A percentile compares a stretch with the other conserved stretches of the same genome.
Evolutionary conservation across 2,888 invertebrate species (phyloP).

Genomic region (Zeuzera pyrina): DNA sequence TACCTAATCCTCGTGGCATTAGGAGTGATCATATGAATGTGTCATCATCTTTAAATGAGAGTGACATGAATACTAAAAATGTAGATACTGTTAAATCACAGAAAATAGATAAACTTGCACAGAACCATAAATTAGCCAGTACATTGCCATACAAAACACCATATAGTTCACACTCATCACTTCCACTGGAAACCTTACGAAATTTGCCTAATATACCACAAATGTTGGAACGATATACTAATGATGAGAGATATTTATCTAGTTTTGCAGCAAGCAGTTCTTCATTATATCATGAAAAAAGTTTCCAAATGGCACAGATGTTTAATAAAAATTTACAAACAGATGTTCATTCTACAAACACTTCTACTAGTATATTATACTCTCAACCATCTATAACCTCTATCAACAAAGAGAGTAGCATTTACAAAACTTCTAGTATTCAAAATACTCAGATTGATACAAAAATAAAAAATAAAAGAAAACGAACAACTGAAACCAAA

Average conservation of each 20-base stretch:
- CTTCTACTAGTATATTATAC: slow-evolving; percentile 44
- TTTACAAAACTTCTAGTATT: slow-evolving; percentile 41
- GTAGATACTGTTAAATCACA: slow-evolving; percentile 43
- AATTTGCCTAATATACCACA: slow-evolving; percentile 74
- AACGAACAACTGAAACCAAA: slow-evolving; percentile 44
- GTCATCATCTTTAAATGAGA: slow-evolving; percentile 31
- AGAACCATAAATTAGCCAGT: slow-evolving; percentile 47
- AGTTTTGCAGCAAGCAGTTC: slow-evolving; percentile 46
- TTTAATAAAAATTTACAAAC: slow-evolving; percentile 64
- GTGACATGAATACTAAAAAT: slow-evolving; percentile 36
- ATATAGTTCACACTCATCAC: slow-evolving; percentile 44
- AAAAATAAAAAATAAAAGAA: slow-evolving; percentile 48
- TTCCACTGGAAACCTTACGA: slow-evolving; percentile 67
- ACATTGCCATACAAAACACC: slow-evolving; percentile 57
- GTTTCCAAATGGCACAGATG: slow-evolving; percentile 74
- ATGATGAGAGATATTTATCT: slow-evolving; percentile 70
- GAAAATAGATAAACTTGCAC: slow-evolving; percentile 49
- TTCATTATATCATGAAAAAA: slow-evolving; percentile 72
- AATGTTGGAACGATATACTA: slow-evolving; percentile 73
- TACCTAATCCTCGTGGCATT: slow-evolving; percentile 54
- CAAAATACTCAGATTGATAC: slow-evolving; percentile 33
- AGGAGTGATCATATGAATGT: slow-evolving; percentile 41
- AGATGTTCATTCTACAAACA: slow-evolving; percentile 43
- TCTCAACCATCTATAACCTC: slow-evolving; percentile 40
- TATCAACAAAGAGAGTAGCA: slow-evolving; percentile 44